A percentile compares a stretch with the other conserved stretches of the same genome.
Evolutionary conservation across 1,140 invertebrate species (phyloP).

Genomic region (Scaptomyza montana): DNA sequence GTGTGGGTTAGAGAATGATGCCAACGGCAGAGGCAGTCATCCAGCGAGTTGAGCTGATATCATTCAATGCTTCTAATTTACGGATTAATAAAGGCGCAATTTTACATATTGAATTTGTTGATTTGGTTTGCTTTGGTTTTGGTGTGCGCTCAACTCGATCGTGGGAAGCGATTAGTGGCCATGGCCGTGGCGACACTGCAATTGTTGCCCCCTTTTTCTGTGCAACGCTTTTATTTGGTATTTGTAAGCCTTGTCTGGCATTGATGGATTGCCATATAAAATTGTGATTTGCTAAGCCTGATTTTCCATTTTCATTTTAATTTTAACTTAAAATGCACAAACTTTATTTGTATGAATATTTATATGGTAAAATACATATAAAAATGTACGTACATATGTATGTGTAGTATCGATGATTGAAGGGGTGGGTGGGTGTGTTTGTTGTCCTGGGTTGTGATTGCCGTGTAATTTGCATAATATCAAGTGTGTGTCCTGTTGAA

Average conservation of each 20-base stretch:
- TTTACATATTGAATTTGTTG: slow-evolving; percentile 77
- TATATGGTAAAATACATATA: slow-evolving; percentile 9
- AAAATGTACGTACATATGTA: neutral
- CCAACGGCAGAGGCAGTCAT: slow-evolving; percentile 10
- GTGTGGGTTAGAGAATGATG: neutral
- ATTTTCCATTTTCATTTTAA: slow-evolving; percentile 51
- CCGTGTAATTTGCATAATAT: slow-evolving; percentile 37
- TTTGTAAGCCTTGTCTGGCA: slow-evolving; percentile 46
- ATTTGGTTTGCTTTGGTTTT: neutral
- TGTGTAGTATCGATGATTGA: neutral
- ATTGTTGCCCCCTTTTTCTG: neutral
- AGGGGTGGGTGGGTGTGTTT: neutral
- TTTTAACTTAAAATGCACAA: slow-evolving; percentile 47
- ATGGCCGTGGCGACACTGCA: slow-evolving; percentile 15
- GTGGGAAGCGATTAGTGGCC: slow-evolving; percentile 76
- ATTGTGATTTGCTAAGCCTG: slow-evolving; percentile 77
- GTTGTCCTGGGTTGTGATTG: slow-evolving; percentile 36
- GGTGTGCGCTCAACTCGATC: slow-evolving; percentile 49
- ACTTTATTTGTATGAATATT: slow-evolving; percentile 65
- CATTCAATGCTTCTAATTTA: slow-evolving; percentile 80
- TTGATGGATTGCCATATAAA: slow-evolving; percentile 81
- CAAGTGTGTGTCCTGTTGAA: slow-evolving; percentile 9
- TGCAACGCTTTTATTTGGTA: neutral
- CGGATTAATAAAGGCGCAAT: slow-evolving; percentile 80
- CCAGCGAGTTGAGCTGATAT: slow-evolving; percentile 50